These are phyloP conservation scores for Manis javanica DNA, from an alignment of 2,797 vertebrate genomes.

Conservation along the genomic window DNA sequence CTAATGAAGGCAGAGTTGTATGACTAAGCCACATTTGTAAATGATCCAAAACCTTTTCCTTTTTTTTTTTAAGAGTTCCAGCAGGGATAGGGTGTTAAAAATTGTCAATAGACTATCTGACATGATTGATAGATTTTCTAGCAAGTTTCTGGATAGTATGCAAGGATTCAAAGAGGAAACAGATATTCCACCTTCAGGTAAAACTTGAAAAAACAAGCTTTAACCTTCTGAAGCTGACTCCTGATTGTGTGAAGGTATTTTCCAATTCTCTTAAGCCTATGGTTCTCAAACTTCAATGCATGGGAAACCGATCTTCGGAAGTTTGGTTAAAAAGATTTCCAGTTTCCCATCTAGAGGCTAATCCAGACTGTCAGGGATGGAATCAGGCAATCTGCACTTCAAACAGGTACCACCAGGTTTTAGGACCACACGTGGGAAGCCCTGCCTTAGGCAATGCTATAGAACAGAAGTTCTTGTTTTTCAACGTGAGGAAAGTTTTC, in stretches of 20 bases:
- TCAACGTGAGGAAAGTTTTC: neutral
- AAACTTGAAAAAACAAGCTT: slow-evolving; percentile 10
- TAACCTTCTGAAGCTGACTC: neutral
- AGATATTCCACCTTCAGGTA: neutral
- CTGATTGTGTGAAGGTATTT: neutral
- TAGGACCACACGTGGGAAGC: neutral
- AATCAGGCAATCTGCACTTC: neutral
- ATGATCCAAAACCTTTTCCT: slow-evolving; percentile 6
- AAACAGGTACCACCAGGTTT: neutral
- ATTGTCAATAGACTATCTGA: neutral
- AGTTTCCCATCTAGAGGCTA: neutral
- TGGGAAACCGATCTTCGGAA: neutral
- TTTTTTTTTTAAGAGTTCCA: slow-evolving; percentile 20
- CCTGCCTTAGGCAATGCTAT: neutral
- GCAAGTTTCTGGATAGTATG: neutral
- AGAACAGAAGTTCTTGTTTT: neutral
- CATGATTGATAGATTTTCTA: slow-evolving; percentile 14
- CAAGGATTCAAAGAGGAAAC: slow-evolving; percentile 48
- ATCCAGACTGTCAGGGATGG: neutral
- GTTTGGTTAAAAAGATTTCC: neutral
- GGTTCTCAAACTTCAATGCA: neutral
- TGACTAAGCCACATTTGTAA: neutral
- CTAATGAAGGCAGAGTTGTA: neutral
- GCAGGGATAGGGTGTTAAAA: neutral
- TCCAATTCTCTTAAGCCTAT: neutral